Evolutionary conservation across 92 coral and sea anemone species (phyloP), one percentile per base, ranked within the genome.

Genomic region (Pocillopora meandrina): DNA sequence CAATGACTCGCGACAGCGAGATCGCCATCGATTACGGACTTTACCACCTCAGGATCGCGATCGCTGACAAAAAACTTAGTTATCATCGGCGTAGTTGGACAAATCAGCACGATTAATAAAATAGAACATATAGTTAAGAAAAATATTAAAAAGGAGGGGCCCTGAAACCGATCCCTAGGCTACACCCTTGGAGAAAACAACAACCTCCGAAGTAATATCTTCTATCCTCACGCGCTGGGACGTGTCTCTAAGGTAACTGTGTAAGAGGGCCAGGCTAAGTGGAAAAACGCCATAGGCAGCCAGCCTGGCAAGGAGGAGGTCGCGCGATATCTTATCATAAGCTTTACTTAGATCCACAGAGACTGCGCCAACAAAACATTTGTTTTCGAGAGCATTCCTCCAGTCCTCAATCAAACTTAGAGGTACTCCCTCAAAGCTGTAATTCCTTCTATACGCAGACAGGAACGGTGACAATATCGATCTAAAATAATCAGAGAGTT

Each of bases 161-260:
- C 85, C 76, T 31, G 65, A 65, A 2, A 80, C 85, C 85, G 56
- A 75, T 61, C 64, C 64, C 64, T 61, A 12, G 64, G 64, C 10
- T 18, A 61, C 64, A 61, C 14, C 64, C 64, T 61, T 61, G 10
- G 64, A 61, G 10, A 42, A 42, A 42, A 42, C 49, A 42, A 42
- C 49, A 68, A 17, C 26, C 0, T 83, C 81, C 72, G 87, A 83
- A 47, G 65, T 69, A 68, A 59, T 71, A 69, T 84, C 87, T 72
- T 70, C 87, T 84, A 84, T 72, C 68, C 68, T 74, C 42, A 75
- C 87, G 58, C 87, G 75, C 87, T 84, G 76, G 70, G 78, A 84
- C 68, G 82, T 67, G 65, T 75, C 88, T 73, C 80, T 84, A 84
- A 84, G 72, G 72, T 78, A 78, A 68, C 83, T 63, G 71, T 78